Conservation (phyloP, 2,888 invertebrate species). For the Oxytorus armatus region DNA sequence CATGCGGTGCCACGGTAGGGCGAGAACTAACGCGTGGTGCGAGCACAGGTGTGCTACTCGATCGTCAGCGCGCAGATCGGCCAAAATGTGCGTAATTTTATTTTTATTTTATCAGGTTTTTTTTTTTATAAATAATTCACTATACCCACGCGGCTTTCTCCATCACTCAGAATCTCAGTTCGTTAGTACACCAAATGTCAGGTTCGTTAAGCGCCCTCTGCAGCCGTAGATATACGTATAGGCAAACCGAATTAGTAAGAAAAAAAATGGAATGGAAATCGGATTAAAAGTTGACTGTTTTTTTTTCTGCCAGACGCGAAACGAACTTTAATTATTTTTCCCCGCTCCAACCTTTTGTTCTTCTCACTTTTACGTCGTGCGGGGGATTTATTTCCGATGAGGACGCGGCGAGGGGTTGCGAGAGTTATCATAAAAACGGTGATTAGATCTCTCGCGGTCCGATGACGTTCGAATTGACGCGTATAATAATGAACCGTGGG, state of each 20-base stretch:
- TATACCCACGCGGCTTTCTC: background rate
- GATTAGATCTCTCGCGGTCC: background rate
- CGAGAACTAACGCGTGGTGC: conserved; percentile 38
- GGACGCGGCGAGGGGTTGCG: too few species aligned
- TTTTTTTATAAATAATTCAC: conserved; percentile 35
- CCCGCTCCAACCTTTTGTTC: background rate
- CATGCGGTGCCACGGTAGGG: conserved; percentile 42
- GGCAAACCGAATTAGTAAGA: conserved; percentile 28
- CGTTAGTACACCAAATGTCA: conserved; percentile 28
- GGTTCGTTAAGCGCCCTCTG: conserved; percentile 42
- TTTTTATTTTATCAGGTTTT: conserved; percentile 12
- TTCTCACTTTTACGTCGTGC: background rate
- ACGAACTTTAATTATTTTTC: conserved; percentile 31
- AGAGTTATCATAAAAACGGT: background rate
- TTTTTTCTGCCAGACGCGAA: conserved; percentile 11
- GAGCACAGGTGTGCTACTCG: conserved; percentile 56
- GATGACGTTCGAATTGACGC: background rate
- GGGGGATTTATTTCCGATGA: too few species aligned
- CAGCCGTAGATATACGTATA: conserved; percentile 1
- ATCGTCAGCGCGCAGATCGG: conserved; percentile 41
- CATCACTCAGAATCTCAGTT: conserved; percentile 29
- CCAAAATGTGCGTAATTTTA: conserved; percentile 34
- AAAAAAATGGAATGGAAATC: conserved; percentile 48
- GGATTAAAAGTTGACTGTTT: conserved; percentile 37
- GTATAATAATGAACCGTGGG: background rate